phyloP scores from a whole-genome alignment of 1,140 invertebrate genomes.

The Drosophila bifasciata region DNA sequence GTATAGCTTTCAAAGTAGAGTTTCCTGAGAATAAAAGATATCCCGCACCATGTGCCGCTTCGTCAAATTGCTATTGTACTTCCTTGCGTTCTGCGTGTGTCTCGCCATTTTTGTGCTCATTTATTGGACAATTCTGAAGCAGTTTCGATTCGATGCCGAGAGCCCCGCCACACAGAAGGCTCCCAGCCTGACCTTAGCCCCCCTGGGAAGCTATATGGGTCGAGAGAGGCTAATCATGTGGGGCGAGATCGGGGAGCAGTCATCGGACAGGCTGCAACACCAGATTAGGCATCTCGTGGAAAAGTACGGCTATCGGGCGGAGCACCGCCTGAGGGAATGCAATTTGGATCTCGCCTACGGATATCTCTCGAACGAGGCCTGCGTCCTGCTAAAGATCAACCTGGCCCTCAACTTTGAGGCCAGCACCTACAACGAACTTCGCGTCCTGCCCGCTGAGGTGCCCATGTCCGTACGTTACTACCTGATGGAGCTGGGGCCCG shows the following conservation, averaged over 20 bases:
- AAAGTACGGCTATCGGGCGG: constrained; percentile 15
- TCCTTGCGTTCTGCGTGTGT: constrained; percentile 12
- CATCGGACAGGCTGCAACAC: constrained; percentile 6
- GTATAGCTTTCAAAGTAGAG: not conserved
- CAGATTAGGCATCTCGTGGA: constrained; percentile 24
- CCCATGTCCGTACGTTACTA: constrained; percentile 39
- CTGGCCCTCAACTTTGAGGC: constrained; percentile 38
- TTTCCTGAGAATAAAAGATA: not conserved
- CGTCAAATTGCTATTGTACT: constrained; percentile 9
- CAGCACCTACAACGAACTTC: constrained; percentile 30
- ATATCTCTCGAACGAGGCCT: constrained; percentile 39
- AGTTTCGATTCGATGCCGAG: not conserved
- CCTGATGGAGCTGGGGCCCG: constrained; percentile 17
- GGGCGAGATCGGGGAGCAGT: not conserved
- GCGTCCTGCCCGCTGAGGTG: constrained; percentile 21
- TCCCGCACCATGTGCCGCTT: constrained; percentile 20
- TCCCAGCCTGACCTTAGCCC: constrained; percentile 27
- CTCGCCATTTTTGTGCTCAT: not conserved
- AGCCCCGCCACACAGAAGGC: constrained; percentile 27
- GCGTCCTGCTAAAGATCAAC: constrained; percentile 58
- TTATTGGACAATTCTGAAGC: not conserved
- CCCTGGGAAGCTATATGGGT: constrained; percentile 15
- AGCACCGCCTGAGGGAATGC: constrained; percentile 25
- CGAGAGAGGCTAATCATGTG: constrained; percentile 41
- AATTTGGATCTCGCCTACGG: constrained; percentile 55